Evolutionary conservation across 1,140 invertebrate species (phyloP).

Genomic region (Drosophila parvula): DNA sequence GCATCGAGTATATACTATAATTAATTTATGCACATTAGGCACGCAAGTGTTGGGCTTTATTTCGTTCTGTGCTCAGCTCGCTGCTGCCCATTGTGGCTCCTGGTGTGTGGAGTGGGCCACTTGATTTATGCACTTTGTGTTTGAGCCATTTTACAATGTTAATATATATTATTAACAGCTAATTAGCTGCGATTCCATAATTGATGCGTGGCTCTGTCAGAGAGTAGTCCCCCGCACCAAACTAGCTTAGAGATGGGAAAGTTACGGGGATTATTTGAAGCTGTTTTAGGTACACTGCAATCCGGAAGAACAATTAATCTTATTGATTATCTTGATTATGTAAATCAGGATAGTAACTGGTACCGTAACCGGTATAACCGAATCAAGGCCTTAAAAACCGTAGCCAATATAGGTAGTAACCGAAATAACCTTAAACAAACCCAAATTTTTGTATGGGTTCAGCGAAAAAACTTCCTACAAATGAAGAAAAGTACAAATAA

Average conservation of each 20-base stretch:
- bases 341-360: too few species aligned
- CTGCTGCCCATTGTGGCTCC: constrained; percentile 41
- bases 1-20: constrained; percentile 30
- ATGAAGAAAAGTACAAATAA: too few species aligned
- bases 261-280: background rate
- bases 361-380: too few species aligned
- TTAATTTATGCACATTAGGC: constrained; percentile 79
- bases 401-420: too few species aligned
- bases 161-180: constrained; percentile 82
- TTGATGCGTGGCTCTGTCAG: constrained; percentile 29
- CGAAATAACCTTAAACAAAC: too few species aligned
- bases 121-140: constrained; percentile 78
- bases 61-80: constrained; percentile 43
- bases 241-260: background rate
- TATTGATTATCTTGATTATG: background rate
- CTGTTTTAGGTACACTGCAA: background rate
- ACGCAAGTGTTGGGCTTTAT: constrained; percentile 61
- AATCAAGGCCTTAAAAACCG: too few species aligned
- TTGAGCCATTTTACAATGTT: constrained; percentile 65
- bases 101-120: constrained; percentile 10
- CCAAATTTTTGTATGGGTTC: too few species aligned
- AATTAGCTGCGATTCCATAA: constrained; percentile 73
- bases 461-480: too few species aligned
- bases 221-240: background rate
- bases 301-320: background rate